These are phyloP conservation scores for Thera britannica DNA, from an alignment of 2,888 invertebrate species.

Conservation along the genomic window DNA sequence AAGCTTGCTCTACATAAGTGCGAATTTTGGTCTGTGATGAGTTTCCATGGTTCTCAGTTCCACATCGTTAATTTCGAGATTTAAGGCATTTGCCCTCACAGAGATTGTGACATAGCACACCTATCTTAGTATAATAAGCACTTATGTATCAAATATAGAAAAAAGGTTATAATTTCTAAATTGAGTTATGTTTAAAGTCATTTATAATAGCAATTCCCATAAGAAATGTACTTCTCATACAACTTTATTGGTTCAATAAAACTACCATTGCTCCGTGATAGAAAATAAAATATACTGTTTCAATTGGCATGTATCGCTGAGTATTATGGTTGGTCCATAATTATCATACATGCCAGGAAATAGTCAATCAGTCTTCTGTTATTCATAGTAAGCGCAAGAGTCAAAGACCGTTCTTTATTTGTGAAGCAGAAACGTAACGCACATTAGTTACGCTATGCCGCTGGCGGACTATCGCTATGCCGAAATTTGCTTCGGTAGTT, in stretches of 20 bases:
- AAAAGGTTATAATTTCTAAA: too few relatives aligned
- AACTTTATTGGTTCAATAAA: slow-evolving; percentile 40
- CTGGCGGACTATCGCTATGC: slow-evolving; percentile 51
- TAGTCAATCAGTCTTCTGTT: slow-evolving; percentile 65
- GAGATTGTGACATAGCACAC: slow-evolving; percentile 39
- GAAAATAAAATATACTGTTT: slow-evolving; percentile 47
- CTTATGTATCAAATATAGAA: too few relatives aligned
- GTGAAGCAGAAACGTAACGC: slow-evolving; percentile 57
- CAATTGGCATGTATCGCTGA: slow-evolving; percentile 55
- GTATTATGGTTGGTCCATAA: slow-evolving; percentile 52
- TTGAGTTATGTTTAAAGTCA: slow-evolving; percentile 20
- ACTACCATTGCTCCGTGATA: slow-evolving; percentile 51
- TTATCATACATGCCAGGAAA: slow-evolving; percentile 60
- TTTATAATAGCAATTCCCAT: slow-evolving; percentile 18
- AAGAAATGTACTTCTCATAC: slow-evolving; percentile 41
- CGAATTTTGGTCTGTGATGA: slow-evolving; percentile 57
- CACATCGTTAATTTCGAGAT: slow-evolving; percentile 72
- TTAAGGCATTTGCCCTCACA: slow-evolving; percentile 65
- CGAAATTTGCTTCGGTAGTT: slow-evolving; percentile 46
- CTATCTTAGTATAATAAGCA: too few relatives aligned
- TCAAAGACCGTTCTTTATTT: slow-evolving; percentile 71
- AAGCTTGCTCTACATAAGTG: slow-evolving; percentile 51
- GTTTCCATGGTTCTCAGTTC: slow-evolving; percentile 57
- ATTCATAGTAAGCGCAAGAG: slow-evolving; percentile 56
- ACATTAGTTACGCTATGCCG: slow-evolving; percentile 68